A percentile compares a stretch with the other conserved stretches of the same genome.
phyloP scores from a whole-genome alignment of 1,140 invertebrate species.

The Drosophila pallidifrons region DNA sequence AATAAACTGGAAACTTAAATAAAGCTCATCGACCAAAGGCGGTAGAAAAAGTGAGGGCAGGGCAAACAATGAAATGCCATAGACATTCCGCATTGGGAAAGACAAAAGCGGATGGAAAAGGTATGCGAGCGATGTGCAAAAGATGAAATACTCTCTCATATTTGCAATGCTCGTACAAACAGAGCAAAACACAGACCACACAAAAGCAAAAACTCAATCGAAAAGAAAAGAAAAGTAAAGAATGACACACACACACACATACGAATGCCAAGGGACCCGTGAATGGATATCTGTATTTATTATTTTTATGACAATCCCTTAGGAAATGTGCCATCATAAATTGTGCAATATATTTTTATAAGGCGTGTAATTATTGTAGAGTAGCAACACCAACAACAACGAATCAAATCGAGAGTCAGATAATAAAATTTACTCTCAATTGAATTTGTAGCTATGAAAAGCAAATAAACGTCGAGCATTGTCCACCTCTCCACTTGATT shows the following conservation, averaged over 20 bases:
- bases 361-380: conserved; percentile 66
- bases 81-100: conserved; percentile 49
- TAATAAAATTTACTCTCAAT: conserved; percentile 77
- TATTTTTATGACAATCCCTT: conserved; percentile 57
- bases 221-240: background rate
- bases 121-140: conserved; percentile 56
- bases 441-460: conserved; percentile 68
- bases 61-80: conserved; percentile 59
- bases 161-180: conserved; percentile 29
- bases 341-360: conserved; percentile 52
- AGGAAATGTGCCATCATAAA: conserved; percentile 70
- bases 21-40: conserved; percentile 37
- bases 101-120: conserved; percentile 46
- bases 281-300: conserved; percentile 50
- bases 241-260: conserved; percentile 25
- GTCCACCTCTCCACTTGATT: conserved; percentile 65
- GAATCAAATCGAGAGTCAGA: conserved; percentile 35
- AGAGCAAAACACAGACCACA: conserved; percentile 6
- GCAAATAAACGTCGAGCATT: conserved; percentile 60
- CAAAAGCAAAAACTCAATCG: conserved; percentile 8
- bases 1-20: conserved; percentile 64
- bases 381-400: conserved; percentile 1
- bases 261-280: background rate
- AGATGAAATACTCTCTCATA: conserved; percentile 57
- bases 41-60: conserved; percentile 20